phyloP scores from a whole-genome alignment of 2,888 invertebrate species.

The Conistra vaccinii region DNA sequence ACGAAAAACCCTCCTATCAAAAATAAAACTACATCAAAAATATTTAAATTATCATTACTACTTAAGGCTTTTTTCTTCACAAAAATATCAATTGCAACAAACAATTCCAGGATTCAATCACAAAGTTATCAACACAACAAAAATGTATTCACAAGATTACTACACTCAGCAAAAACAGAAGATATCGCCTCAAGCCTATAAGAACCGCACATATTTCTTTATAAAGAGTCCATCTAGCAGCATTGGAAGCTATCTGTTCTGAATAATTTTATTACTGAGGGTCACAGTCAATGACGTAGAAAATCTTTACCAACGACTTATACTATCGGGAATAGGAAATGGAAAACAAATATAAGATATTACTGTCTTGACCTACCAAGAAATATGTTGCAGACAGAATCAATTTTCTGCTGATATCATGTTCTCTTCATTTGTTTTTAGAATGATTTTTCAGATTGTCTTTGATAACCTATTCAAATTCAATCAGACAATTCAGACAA shows the following conservation, averaged over 20 bases:
- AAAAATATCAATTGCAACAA: no score
- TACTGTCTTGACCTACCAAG: constrained; percentile 62
- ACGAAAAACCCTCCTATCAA: neutral
- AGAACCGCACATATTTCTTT: constrained; percentile 43
- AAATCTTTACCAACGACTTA: constrained; percentile 80
- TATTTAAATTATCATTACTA: neutral
- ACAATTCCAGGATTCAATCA: neutral
- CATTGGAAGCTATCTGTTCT: constrained; percentile 67
- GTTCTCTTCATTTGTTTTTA: constrained; percentile 29
- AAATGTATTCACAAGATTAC: neutral
- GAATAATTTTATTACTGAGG: constrained; percentile 79
- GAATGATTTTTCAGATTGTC: neutral
- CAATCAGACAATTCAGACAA: neutral
- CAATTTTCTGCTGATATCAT: constrained; percentile 42
- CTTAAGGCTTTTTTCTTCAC: no score
- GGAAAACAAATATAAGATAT: constrained; percentile 76
- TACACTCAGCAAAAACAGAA: constrained; percentile 22
- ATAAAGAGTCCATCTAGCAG: constrained; percentile 51
- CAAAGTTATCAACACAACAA: constrained; percentile 11
- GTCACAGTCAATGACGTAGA: constrained; percentile 80
- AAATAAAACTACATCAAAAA: neutral
- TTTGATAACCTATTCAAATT: neutral
- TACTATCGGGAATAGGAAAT: constrained; percentile 71
- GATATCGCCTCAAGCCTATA: constrained; percentile 10
- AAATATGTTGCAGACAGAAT: constrained; percentile 34